phyloP scores from a whole-genome alignment of 2,797 vertebrate genomes.

The Pogonophryne albipinna region DNA sequence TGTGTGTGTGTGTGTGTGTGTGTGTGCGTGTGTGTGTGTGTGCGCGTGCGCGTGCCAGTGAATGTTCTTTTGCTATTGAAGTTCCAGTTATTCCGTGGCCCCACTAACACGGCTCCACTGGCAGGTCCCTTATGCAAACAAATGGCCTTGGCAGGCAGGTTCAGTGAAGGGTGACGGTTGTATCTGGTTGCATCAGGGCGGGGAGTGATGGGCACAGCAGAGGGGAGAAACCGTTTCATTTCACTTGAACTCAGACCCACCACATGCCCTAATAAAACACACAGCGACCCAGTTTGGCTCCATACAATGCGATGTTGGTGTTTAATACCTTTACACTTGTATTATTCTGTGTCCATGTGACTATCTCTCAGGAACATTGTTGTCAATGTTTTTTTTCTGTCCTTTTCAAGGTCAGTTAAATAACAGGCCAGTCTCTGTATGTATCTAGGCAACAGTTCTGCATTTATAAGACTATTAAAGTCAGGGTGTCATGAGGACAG shows the following conservation, averaged over 20 bases:
- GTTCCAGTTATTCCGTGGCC: constrained; percentile 59
- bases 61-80: constrained; percentile 52
- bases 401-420: constrained; percentile 68
- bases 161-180: constrained; percentile 73
- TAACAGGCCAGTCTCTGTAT: constrained; percentile 44
- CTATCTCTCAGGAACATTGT: constrained; percentile 13
- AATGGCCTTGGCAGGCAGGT: constrained; percentile 73
- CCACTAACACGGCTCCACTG: constrained; percentile 66
- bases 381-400: constrained; percentile 11
- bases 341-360: constrained; percentile 5
- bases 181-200: constrained; percentile 68
- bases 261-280: constrained; percentile 16
- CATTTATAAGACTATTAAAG: constrained; percentile 41
- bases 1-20: constrained; percentile 15
- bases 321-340: constrained; percentile 34
- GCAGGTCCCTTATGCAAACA: constrained; percentile 80
- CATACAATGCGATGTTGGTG: not conserved
- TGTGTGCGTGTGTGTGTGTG: too few relatives aligned
- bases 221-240: constrained; percentile 53
- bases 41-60: constrained; percentile 11
- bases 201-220: constrained; percentile 53
- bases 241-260: constrained; percentile 41
- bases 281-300: not conserved
- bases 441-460: constrained; percentile 70
- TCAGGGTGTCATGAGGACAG: constrained; percentile 37